Percentiles rank a stretch among this genome's conserved stretches.
Evolutionary conservation across 1,140 invertebrate species (phyloP).

Genomic region (Nautilus pompilius): DNA sequence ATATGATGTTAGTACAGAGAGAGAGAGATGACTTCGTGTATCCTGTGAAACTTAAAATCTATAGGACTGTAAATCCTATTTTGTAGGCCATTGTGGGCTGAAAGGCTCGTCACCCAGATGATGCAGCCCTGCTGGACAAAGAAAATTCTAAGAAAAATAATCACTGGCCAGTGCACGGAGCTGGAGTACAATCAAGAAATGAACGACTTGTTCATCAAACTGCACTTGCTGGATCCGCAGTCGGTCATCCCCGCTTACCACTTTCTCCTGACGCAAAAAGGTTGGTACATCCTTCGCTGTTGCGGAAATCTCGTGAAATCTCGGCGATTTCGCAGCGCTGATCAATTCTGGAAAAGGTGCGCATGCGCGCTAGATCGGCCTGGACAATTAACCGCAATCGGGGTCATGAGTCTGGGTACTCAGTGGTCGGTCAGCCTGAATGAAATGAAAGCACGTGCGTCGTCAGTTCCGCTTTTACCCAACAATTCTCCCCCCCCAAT

Average conservation of each 20-base stretch:
- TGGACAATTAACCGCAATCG: too few relatives aligned
- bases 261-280: slow-evolving; percentile 37
- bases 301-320: too few relatives aligned
- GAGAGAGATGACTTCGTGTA: not conserved
- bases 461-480: too few relatives aligned
- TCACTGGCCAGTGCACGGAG: slow-evolving; percentile 35
- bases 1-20: not conserved
- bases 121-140: slow-evolving; percentile 41
- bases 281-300: too few relatives aligned
- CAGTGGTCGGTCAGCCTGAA: too few relatives aligned
- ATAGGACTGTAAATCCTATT: not conserved
- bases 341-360: too few relatives aligned
- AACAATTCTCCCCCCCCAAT: too few relatives aligned
- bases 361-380: too few relatives aligned
- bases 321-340: too few relatives aligned
- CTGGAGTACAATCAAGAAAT: slow-evolving; percentile 46
- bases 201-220: slow-evolving; percentile 50
- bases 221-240: slow-evolving; percentile 48
- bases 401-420: too few relatives aligned
- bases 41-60: not conserved
- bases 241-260: slow-evolving; percentile 47
- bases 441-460: too few relatives aligned
- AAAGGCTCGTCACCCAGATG: slow-evolving; percentile 30
- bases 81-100: slow-evolving; percentile 41
- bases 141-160: slow-evolving; percentile 29